These are phyloP conservation scores for Peucedramus taeniatus DNA, from an alignment of 2,113 vertebrate genomes.

Conservation along the genomic window DNA sequence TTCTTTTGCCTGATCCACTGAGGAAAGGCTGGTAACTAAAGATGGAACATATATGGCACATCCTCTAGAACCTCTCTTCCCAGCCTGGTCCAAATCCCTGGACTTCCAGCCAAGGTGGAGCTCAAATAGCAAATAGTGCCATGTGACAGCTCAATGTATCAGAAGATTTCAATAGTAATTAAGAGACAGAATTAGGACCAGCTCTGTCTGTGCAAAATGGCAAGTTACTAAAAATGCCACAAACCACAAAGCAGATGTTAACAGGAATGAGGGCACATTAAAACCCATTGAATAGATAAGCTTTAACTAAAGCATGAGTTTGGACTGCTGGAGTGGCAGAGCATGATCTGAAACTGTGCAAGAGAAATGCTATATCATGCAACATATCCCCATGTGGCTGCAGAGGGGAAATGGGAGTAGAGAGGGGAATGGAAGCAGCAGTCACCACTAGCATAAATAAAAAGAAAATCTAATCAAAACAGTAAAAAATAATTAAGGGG, in stretches of 20 bases:
- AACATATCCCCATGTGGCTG: not conserved
- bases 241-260: not conserved
- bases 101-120: not conserved
- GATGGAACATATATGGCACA: not conserved
- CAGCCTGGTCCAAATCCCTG: not conserved
- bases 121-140: not conserved
- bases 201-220: not conserved
- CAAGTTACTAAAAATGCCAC: not conserved
- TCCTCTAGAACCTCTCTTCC: not conserved
- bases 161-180: not conserved
- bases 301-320: not conserved
- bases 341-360: not conserved
- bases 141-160: not conserved
- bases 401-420: not conserved
- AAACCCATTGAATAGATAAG: not conserved
- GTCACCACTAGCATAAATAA: not conserved
- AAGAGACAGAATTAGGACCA: not conserved
- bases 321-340: not conserved
- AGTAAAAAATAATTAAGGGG: not conserved
- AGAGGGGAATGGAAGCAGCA: not conserved
- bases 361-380: slow-evolving; percentile 34
- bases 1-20: not conserved
- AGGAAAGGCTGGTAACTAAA: not conserved
- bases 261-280: not conserved
- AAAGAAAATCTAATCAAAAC: not conserved